Evolutionary conservation across 2,113 vertebrate species (phyloP), one percentile per base, ranked within the genome.

Genomic region (Terrapene triunguis): DNA sequence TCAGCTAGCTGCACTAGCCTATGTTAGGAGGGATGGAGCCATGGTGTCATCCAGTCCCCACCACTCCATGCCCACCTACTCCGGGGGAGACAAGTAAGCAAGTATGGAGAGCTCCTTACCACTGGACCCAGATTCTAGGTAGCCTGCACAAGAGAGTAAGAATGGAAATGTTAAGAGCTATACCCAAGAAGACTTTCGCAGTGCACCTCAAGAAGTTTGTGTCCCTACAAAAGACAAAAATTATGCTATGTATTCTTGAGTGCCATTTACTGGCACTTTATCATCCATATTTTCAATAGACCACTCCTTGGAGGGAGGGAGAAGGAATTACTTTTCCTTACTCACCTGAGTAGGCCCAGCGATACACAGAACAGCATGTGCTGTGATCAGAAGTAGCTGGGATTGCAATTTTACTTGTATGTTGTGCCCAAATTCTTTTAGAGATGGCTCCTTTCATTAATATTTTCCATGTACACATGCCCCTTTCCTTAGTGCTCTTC

Each of bases 1-100:
- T 22, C 32, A 2, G n/a, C 2, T 32, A 57, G 27, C 1, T 0
- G 3, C 21, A 29, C 27, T 47, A n/a, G 47, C 0, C 0, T 12
- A 1, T 1, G 57, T 0, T 38, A n/a, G 93, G 2, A 1, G 0
- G 0, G 17, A 13, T 47, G 35, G 19, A 69, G 65, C 65, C 35
- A 38, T 38, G 65, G 35, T 65, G 35, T 69, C 32, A n/a, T 35
- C 57, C 57, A 59, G 21, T 69, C 35, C 32, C 16, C 65, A n/a
- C 7, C 35, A 19, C 19, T 69, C 65, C 65, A 38, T n/a, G n/a
- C 17, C 35, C n/a, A 69, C n/a, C 35, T 38, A 17, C 14, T 19
- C 32, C 0, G 1, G 79, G 29, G 80, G 35, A 35, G 27, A 27
- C 11, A 42, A 51, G 38, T 19, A 10, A 2, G 10, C 1, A 5